Evolutionary conservation across 1,140 invertebrate genomes (phyloP), one percentile per base, ranked within the genome.

Genomic region (Penaeus japonicus): DNA sequence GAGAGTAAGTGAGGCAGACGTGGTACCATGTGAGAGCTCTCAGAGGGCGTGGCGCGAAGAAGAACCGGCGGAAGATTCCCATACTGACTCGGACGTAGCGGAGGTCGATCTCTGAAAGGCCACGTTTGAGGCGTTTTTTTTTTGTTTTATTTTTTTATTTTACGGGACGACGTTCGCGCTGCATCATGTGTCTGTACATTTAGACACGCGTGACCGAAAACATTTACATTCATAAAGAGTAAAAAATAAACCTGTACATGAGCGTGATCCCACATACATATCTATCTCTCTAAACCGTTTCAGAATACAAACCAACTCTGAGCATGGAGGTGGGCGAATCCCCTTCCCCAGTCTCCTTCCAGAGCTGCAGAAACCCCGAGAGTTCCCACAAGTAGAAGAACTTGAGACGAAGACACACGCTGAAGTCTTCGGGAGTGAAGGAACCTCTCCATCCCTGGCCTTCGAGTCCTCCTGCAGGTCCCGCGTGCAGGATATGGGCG

Each of bases 21-120:
- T 90, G 89, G 27, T 90, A 86, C 89, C 89, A 90, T 5, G 89
- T 90, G 30, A 90, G 86, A 0, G 89, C 89, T 32, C 87, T 70
- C 12, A 90, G 83, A 15, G 75, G 78, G 35, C 35, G 12, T 24
- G 65, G 88, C 55, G 88, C 77, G 55, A 85, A 88, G 77, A 88
- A 82, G 77, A 88, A 90, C 0, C 86, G 82, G 1, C 89, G 70
- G 82, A 90, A 85, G 20, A 85, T 84, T 32, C 65, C 82, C 73
- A 90, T 47, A 0, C 85, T 85, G 24, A 90, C 89, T 20, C 86
- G 81, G 77, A 90, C 81, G 86, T 88, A 88, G 27, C 85, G 80
- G 57, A 90, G 77, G 77, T 90, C 85, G 30, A 90, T 75, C 53
- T 90, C 89, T 90, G 86, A 32, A 47, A 35, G n/a, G 39, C 10